Base-by-base conservation (phyloP, 2,888 invertebrate species). In the Trichopoda pennipes region DNA sequence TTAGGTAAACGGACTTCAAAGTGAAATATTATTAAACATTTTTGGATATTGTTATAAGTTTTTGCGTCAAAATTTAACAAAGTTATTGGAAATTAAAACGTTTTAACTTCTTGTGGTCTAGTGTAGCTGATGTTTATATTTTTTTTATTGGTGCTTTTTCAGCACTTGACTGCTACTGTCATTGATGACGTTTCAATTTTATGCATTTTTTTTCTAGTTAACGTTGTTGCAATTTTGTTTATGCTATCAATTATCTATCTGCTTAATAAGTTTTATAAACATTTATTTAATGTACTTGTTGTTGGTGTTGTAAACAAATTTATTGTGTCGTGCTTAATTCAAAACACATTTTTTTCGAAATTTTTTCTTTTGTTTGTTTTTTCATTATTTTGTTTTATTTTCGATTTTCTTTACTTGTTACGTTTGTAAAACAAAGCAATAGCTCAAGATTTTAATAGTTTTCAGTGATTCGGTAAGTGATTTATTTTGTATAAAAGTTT, bases 381-480 rank as follows among this genome's bases (percentile, higher is more conserved):
- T 21, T n/a, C 44, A 61, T 19, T 76, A 44, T 32, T 72, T 73
- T 66, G 32, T 66, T 73, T 69, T 53, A 55, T 42, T 28, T 28
- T 28, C 28, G 28, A 42, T 35, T 64, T 55, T 23, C 17, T 68
- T 35, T 55, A n/a, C n/a, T 44, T 44, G 2, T 16, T 44, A 47
- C 64, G 6, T 49, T 64, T 32, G 38, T 68, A 21, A 70, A 78
- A 70, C 66, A 77, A 77, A 69, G 72, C 76, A 77, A 73, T 51
- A 56, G 73, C 56, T 76, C 56, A 64, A 74, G 38, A 74, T 70
- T 60, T 68, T 78, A 74, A 81, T 81, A 74, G 70, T 78, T 73
- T 81, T 64, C 64, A 78, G 60, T 78, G 81, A 81, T 53, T 81
- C 81, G 77, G 47, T 47, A 74, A 63, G 73, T 77, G 68, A 78